Evolutionary conservation across 2,797 vertebrate species (phyloP), one percentile per base, ranked within the genome.

Genomic region (Esox lucius): DNA sequence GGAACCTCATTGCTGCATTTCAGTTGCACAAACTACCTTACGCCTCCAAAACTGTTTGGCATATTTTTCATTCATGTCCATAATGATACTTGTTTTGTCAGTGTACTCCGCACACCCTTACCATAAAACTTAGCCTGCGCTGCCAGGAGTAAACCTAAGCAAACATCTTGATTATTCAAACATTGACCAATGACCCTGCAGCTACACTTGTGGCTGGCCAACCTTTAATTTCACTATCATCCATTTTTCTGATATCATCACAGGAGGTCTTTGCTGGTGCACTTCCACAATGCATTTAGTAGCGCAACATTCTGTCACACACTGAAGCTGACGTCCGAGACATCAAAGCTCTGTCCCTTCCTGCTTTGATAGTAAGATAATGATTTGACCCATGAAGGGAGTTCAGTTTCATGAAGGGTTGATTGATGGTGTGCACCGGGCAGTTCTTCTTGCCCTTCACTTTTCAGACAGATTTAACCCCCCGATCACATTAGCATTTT

Each of bases 281-380:
- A 22, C 56, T 80, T 5, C 68, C 7, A 65, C 69, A 72, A 76
- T 81, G 80, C 19, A 82, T 80, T 69, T 33, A 31, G 71, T 69
- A 16, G 59, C 33, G 7, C 78, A 72, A 79, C 75, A 71, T 53
- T 28, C 4, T 75, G n/a, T 17, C 5, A 62, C 62, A 26, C 28
- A 31, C 24, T 16, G 13, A 28, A 62, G 16, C 62, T 33, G 59
- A 62, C n/a, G n/a, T n/a, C n/a, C n/a, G n/a, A n/a, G n/a, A n/a
- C n/a, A n/a, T n/a, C n/a, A n/a, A n/a, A n/a, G n/a, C n/a, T n/a
- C n/a, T 11, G 24, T 16, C 33, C 12, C 26, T 13, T 13, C 16
- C 42, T 69, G 24, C 42, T 69, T n/a, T 49, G n/a, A 26, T 69
- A 67, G n/a, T 13, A 7, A 13, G 39, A 19, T 8, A 15, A 12